Evolutionary conservation across 2,113 vertebrate genomes (phyloP).

Genomic region (Mastomys coucha): DNA sequence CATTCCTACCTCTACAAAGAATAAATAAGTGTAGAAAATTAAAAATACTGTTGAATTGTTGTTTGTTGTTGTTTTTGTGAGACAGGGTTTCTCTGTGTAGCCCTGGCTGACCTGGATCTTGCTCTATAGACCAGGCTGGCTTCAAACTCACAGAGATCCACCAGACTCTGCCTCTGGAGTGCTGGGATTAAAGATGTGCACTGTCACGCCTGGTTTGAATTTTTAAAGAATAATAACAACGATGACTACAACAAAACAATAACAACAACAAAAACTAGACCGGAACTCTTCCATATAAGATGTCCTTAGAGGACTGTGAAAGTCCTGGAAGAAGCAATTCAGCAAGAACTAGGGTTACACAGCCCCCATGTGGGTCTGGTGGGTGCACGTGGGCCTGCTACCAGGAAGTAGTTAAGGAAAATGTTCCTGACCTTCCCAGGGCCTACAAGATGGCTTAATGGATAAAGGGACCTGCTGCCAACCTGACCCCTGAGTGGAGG

Average conservation of each 20-base stretch:
- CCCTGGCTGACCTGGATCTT: no score
- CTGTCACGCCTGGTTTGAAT: not conserved
- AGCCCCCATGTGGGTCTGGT: not conserved
- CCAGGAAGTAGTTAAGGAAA: constrained; percentile 9
- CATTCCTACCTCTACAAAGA: not conserved
- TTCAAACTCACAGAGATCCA: no score
- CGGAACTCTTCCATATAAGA: not conserved
- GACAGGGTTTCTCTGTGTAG: no score
- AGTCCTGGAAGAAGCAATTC: not conserved
- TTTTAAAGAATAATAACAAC: constrained; percentile 46
- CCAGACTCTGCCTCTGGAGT: no score
- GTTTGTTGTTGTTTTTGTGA: no score
- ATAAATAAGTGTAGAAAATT: not conserved
- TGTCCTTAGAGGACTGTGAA: not conserved
- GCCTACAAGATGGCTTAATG: not conserved
- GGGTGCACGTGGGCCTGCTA: not conserved
- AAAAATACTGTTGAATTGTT: not conserved
- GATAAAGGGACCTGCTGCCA: not conserved
- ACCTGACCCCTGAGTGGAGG: not conserved
- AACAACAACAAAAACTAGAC: not conserved
- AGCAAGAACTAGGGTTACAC: not conserved
- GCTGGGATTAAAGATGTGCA: no score
- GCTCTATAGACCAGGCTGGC: no score
- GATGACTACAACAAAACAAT: no score
- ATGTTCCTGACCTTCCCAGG: not conserved